Evolutionary conservation across 2,888 invertebrate species (phyloP), one percentile per base, ranked within the genome.

Genomic region (Coleophora flavipennella): DNA sequence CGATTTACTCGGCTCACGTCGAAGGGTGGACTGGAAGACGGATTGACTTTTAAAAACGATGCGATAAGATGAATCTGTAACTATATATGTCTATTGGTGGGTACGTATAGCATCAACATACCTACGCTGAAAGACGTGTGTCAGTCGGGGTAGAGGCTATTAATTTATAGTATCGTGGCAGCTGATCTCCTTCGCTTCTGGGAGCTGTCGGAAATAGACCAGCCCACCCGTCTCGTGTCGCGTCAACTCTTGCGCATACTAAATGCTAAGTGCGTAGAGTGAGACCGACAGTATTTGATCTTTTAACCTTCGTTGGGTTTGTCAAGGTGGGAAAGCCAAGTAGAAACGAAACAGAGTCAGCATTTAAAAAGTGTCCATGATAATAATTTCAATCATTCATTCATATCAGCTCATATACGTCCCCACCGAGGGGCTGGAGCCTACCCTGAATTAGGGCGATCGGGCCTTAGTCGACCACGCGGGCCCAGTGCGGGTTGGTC

Each of bases 151-250:
- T 50, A 44, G 40, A 46, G 53, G 62, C 56, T 73, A 74, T 76
- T 66, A 74, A 71, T 75, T 63, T 55, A 51, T 54, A 42, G 61
- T 73, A 76, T 75, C 74, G 55, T 57, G 61, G 53, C 62, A 59
- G 59, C 57, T 65, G 56, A 74, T 76, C 75, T 45, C 33, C 46
- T 41, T 53, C 55, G 53, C 50, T 70, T 67, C 69, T 59, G 58
- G 61, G 71, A 72, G 55, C 57, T 53, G 65, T 66, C 68, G 60
- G 69, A 71, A 76, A 74, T 75, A 75, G 72, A 70, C 52, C 63
- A 60, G 67, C 53, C 72, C 71, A 71, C 71, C 69, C 69, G 65
- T 59, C 50, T 52, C 43, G 51, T 20, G 11, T 28, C 6, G 13
- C 35, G 10, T 3, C 13, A 12, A 35, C 27, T 35, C 27, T 12